These are phyloP conservation scores for Idaea aversata DNA, from an alignment of 2,888 invertebrate species.

Conservation along the genomic window DNA sequence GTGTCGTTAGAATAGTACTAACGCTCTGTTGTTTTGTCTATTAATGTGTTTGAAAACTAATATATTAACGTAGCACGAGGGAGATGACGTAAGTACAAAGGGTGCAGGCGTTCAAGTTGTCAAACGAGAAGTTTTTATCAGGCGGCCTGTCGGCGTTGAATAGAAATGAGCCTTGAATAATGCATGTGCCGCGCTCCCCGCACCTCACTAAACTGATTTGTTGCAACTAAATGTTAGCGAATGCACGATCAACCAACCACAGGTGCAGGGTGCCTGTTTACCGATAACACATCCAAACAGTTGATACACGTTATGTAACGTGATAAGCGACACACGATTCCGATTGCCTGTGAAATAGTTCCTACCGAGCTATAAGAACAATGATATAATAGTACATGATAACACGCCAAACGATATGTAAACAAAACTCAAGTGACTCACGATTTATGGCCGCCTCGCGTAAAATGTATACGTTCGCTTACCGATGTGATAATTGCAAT, in stretches of 20 bases:
- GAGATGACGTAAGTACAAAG: constrained; percentile 74
- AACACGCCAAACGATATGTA: constrained; percentile 29
- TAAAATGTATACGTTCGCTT: constrained; percentile 30
- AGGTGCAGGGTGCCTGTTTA: constrained; percentile 33
- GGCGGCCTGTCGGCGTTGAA: constrained; percentile 74
- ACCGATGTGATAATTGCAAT: constrained; percentile 30
- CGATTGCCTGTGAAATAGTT: constrained; percentile 18
- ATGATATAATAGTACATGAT: constrained; percentile 26
- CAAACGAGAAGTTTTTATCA: constrained; percentile 80
- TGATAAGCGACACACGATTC: constrained; percentile 18
- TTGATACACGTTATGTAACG: constrained; percentile 10
- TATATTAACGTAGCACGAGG: constrained; percentile 33
- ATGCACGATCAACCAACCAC: constrained; percentile 31
- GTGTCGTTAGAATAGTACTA: not conserved
- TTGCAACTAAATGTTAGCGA: constrained; percentile 36
- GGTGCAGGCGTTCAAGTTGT: constrained; percentile 77
- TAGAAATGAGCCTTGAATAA: constrained; percentile 79
- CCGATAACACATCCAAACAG: constrained; percentile 21
- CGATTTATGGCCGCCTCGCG: constrained; percentile 26
- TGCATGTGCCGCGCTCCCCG: constrained; percentile 61
- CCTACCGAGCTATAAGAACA: constrained; percentile 19
- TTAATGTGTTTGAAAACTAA: not conserved
- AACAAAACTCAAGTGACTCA: constrained; percentile 32
- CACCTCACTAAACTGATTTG: constrained; percentile 60
- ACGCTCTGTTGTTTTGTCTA: not conserved